Conservation (phyloP, 2,888 invertebrate genomes). For the Eudasyphora cyanicolor region DNA sequence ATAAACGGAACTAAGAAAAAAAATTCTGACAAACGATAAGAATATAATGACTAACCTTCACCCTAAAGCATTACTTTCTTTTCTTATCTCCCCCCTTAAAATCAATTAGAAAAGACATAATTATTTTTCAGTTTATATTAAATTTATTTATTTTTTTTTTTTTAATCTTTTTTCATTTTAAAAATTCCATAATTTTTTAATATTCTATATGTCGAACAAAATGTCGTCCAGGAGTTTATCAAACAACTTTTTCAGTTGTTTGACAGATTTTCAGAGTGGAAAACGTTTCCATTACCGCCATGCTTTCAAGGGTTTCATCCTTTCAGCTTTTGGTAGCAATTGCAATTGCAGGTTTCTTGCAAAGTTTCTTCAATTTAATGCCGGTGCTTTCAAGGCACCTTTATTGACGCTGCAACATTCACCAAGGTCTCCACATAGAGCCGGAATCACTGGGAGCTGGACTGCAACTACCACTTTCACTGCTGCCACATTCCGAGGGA, state of each 20-base stretch:
- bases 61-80: not conserved
- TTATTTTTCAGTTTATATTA: not conserved
- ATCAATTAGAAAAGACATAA: not conserved
- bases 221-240: not conserved
- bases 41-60: not conserved
- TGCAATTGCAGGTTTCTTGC: conserved; percentile 18
- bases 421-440: conserved; percentile 79
- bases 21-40: not conserved
- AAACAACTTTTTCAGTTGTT: conserved; percentile 60
- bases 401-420: conserved; percentile 58
- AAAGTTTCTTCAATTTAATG: conserved; percentile 36
- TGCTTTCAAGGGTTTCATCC: conserved; percentile 56
- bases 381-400: conserved; percentile 49
- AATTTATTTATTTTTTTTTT: conserved; percentile 4
- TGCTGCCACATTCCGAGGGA: conserved; percentile 78
- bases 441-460: conserved; percentile 78
- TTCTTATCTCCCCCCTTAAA: not conserved
- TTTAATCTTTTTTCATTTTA: not conserved
- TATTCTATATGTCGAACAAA: not conserved
- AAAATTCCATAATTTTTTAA: not conserved
- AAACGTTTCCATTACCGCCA: not conserved
- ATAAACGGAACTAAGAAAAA: too few species aligned
- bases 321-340: not conserved
- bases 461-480: conserved; percentile 78
- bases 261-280: not conserved